phyloP scores from a whole-genome alignment of 2,113 vertebrate genomes.

The Prolemur simus region DNA sequence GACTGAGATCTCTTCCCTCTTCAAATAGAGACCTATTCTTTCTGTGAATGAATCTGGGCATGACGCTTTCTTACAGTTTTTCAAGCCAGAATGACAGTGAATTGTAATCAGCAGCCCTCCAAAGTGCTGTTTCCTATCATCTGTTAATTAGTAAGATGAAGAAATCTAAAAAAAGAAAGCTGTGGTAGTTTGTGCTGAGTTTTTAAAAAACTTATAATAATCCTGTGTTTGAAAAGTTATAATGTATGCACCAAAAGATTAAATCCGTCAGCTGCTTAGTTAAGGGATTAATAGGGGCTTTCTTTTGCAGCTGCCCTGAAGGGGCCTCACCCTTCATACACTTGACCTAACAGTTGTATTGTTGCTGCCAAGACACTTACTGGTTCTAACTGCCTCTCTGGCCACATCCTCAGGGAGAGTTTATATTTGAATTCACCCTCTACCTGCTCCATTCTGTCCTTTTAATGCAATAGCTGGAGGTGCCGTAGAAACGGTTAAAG shows the following conservation, averaged over 20 bases:
- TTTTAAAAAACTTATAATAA: not conserved
- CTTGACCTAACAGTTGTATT: slow-evolving; percentile 80
- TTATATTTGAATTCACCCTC: slow-evolving; percentile 56
- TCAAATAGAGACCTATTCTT: slow-evolving; percentile 72
- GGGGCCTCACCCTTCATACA: slow-evolving; percentile 75
- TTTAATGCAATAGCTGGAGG: not conserved
- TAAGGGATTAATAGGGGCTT: slow-evolving; percentile 71
- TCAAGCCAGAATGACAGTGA: not conserved
- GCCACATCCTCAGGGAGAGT: not conserved
- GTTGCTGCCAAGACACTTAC: slow-evolving; percentile 1
- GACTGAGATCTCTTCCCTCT: slow-evolving; percentile 57
- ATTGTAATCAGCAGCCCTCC: not conserved
- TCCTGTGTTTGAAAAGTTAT: not conserved
- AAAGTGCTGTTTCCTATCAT: not conserved
- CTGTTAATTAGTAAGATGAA: not conserved
- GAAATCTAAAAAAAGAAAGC: slow-evolving; percentile 55
- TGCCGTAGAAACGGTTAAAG: slow-evolving; percentile 37
- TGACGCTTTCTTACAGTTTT: slow-evolving; percentile 49
- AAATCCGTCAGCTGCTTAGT: slow-evolving; percentile 78
- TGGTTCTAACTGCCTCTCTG: not conserved
- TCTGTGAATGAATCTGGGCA: slow-evolving; percentile 73
- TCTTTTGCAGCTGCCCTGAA: slow-evolving; percentile 80
- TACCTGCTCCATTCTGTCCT: not conserved
- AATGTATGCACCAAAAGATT: slow-evolving; percentile 34
- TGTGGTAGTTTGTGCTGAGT: not conserved